Conservation (phyloP, 2,888 invertebrate genomes). For the Melikaiella ostensackeni region DNA sequence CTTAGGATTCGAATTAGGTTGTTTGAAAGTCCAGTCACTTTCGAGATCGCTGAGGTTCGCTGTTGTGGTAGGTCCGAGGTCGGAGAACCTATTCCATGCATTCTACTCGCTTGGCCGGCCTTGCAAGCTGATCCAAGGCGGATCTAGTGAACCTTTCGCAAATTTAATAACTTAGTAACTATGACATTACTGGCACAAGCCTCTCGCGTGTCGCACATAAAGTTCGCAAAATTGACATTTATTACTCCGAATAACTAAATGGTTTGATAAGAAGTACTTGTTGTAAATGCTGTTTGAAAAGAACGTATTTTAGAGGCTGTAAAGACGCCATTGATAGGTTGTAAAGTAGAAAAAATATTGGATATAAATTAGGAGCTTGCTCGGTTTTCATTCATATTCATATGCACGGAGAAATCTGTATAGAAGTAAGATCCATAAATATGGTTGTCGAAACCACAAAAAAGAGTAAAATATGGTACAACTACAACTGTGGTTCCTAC, state of each 20-base stretch:
- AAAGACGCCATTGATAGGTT: not conserved
- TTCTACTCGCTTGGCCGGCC: not conserved
- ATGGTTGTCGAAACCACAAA: no score
- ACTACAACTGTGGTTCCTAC: no score
- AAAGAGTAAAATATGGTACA: no score
- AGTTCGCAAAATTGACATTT: constrained; percentile 21
- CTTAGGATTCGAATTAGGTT: not conserved
- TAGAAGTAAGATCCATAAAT: no score
- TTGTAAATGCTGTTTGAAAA: not conserved
- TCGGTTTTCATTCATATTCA: not conserved
- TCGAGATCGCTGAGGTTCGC: constrained; percentile 9
- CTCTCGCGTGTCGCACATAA: not conserved
- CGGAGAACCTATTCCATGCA: constrained; percentile 20
- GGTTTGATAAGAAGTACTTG: not conserved
- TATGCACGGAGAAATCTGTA: no score
- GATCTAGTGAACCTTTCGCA: constrained; percentile 28
- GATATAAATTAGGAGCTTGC: not conserved
- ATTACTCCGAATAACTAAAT: constrained; percentile 2
- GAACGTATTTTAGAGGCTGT: not conserved
- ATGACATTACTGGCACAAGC: constrained; percentile 24
- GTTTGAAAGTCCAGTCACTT: not conserved
- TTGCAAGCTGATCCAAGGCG: constrained; percentile 11
- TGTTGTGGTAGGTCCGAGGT: constrained; percentile 34
- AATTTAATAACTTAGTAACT: constrained; percentile 26
- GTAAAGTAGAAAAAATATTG: not conserved